Percentiles rank a stretch among this genome's conserved stretches.
phyloP scores from a whole-genome alignment of 2,888 invertebrate genomes.

The Theretra japonica region DNA sequence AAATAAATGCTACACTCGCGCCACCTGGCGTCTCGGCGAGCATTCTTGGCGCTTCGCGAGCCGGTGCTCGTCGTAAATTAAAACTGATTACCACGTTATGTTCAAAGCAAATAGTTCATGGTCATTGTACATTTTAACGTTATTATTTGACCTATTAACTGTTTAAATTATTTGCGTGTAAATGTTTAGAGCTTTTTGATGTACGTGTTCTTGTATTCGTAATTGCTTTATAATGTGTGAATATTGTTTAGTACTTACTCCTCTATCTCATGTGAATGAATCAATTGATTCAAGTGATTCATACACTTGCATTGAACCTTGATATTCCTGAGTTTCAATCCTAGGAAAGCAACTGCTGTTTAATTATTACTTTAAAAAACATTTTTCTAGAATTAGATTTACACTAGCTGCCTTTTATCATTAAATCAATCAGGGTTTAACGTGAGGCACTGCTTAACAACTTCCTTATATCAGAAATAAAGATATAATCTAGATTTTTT shows the following conservation, averaged over 20 bases:
- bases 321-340: no score
- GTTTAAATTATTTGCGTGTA: conserved; percentile 19
- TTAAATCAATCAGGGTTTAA: no score
- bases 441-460: no score
- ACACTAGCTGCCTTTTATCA: no score
- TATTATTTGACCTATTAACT: conserved; percentile 31
- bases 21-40: conserved; percentile 33
- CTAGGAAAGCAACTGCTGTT: no score
- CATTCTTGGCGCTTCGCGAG: conserved; percentile 45
- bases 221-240: not conserved
- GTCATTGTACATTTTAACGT: conserved; percentile 38
- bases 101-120: conserved; percentile 49
- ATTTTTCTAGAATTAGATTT: no score
- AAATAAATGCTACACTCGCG: conserved; percentile 28
- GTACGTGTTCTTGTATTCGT: not conserved
- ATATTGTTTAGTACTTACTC: not conserved
- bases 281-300: no score
- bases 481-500: no score
- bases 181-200: not conserved
- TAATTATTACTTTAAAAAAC: no score
- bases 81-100: conserved; percentile 47
- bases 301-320: no score
- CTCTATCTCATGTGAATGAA: not conserved
- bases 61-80: conserved; percentile 42
- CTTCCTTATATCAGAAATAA: no score